Percentiles rank a stretch among this genome's conserved stretches.
Conservation (phyloP, 2,888 invertebrate genomes). For the Sesamia inferens region DNA sequence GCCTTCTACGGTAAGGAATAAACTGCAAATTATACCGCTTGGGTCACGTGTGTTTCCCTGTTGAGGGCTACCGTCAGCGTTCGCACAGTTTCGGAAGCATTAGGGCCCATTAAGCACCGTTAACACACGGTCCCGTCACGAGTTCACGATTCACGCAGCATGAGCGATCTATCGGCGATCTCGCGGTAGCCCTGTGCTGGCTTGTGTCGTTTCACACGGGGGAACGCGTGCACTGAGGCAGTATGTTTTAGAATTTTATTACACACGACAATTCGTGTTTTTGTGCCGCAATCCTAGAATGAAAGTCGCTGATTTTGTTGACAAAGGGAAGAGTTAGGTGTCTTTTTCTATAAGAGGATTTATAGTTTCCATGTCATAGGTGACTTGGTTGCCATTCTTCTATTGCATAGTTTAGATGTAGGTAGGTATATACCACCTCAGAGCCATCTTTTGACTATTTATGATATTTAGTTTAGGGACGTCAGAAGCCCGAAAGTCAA, state of each 20-base stretch:
- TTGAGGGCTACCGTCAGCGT: slow-evolving; percentile 87
- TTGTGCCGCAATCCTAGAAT: slow-evolving; percentile 55
- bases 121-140: slow-evolving; percentile 88
- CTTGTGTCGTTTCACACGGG: slow-evolving; percentile 85
- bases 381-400: background rate
- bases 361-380: too few relatives aligned
- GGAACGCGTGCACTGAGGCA: slow-evolving; percentile 71
- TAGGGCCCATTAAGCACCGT: slow-evolving; percentile 90
- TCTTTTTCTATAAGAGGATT: background rate
- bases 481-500: too few relatives aligned
- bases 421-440: background rate
- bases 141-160: slow-evolving; percentile 84
- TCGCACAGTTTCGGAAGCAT: slow-evolving; percentile 90
- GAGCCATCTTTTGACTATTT: background rate
- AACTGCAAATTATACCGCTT: slow-evolving; percentile 84
- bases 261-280: slow-evolving; percentile 75
- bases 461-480: background rate
- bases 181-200: slow-evolving; percentile 82
- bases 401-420: background rate
- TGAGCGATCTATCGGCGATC: slow-evolving; percentile 88
- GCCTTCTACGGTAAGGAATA: slow-evolving; percentile 78
- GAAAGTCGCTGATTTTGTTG: slow-evolving; percentile 58
- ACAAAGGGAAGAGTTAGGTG: slow-evolving; percentile 6
- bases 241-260: slow-evolving; percentile 71
- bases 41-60: slow-evolving; percentile 85